phyloP scores from a whole-genome alignment of 2,888 invertebrate genomes.

The Luperina testacea region DNA sequence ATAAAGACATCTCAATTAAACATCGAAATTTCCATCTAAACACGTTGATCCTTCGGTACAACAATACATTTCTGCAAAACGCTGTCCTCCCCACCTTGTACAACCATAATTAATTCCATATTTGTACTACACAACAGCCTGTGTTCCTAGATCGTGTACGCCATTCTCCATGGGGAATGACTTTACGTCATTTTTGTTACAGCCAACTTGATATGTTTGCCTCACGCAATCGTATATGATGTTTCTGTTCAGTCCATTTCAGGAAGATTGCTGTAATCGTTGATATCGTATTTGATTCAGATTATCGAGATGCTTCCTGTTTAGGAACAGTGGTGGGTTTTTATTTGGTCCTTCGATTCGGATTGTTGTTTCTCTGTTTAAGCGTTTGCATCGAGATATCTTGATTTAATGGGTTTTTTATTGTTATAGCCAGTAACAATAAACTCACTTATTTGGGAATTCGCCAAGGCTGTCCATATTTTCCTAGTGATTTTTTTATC shows the following conservation, averaged over 20 bases:
- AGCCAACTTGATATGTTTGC: conserved; percentile 57
- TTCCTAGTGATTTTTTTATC: not conserved
- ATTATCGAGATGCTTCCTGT: conserved; percentile 17
- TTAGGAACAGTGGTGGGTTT: not conserved
- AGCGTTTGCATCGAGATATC: not conserved
- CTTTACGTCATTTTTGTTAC: conserved; percentile 73
- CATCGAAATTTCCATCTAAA: not conserved
- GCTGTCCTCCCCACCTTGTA: conserved; percentile 36
- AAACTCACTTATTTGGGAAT: not conserved
- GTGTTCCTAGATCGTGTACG: conserved; percentile 66
- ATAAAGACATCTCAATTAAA: not conserved
- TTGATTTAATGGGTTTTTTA: not conserved
- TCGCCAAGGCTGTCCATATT: not conserved
- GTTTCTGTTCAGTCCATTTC: conserved; percentile 45
- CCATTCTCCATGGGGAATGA: conserved; percentile 67
- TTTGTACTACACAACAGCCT: conserved; percentile 65
- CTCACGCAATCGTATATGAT: conserved; percentile 47
- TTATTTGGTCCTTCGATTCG: conserved; percentile 5
- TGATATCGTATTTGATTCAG: conserved; percentile 37
- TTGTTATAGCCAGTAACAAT: too few species aligned
- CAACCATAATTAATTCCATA: conserved; percentile 69
- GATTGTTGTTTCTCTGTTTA: not conserved
- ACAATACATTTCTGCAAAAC: conserved; percentile 24
- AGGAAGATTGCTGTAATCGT: conserved; percentile 37
- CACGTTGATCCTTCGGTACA: not conserved